Percentiles rank a stretch among this genome's conserved stretches.
Conservation (phyloP, 2,113 vertebrate species). For the Telmatochromis brichardi region DNA sequence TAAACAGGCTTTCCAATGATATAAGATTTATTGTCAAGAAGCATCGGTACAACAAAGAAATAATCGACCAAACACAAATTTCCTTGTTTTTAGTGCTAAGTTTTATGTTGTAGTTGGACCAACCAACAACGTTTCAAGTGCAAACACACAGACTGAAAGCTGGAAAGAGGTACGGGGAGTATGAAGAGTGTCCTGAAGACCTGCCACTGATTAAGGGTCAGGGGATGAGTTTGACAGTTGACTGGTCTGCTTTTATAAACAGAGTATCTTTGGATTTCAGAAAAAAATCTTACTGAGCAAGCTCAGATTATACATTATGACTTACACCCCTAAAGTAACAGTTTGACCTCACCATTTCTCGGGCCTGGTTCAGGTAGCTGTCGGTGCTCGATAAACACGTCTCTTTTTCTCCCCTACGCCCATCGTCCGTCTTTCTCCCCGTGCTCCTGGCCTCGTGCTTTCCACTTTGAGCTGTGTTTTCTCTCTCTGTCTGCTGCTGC, state of each 20-base stretch:
- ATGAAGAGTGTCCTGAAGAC: background rate
- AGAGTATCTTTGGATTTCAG: background rate
- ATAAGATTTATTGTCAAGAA: background rate
- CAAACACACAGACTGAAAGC: background rate
- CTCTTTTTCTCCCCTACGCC: slow-evolving; percentile 20
- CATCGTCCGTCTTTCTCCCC: background rate
- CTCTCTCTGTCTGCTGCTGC: background rate
- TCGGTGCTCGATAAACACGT: slow-evolving; percentile 64
- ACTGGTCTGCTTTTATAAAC: background rate
- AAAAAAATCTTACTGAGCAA: background rate
- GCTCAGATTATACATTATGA: background rate
- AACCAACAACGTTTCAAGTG: background rate
- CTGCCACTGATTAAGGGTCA: background rate
- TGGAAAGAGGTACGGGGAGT: background rate
- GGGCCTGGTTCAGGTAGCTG: slow-evolving; percentile 67
- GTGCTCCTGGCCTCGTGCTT: background rate
- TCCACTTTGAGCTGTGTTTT: background rate
- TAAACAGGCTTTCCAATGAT: background rate
- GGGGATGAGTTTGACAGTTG: background rate
- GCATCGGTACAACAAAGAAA: background rate
- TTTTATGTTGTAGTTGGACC: background rate
- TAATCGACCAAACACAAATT: background rate
- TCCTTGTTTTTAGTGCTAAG: background rate
- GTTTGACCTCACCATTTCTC: slow-evolving; percentile 70
- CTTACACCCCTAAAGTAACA: background rate